Base-by-base conservation (phyloP, 2,113 vertebrate species). In the Leuciscus idus region DNA sequence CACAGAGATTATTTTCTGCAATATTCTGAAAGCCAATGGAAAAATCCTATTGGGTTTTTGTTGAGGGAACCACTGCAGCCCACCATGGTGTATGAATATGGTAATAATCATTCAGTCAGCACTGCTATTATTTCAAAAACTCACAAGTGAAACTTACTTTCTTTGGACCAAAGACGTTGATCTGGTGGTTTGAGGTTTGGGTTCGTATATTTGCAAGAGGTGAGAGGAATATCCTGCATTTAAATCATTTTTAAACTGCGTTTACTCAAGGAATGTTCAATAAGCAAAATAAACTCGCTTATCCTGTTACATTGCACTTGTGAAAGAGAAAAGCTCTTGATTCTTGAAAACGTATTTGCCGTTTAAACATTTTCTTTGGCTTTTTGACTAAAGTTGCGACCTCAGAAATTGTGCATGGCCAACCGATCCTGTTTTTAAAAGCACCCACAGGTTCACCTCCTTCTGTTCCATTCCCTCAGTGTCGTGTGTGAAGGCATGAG, bases 71-170 rank as follows among this genome's bases (percentile, higher is more conserved):
- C 13, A 1, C 66, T 68, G 15, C 15, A 19, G 30, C 30, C 8
- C 6, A 57, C 52, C 52, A 55, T 68, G 13, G 2, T 2, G 1
- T 68, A 68, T 68, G 28, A 68, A 33, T 68, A 68, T 68, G 6
- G 15, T 70, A 70, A 70, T 70, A 70, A 70, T 36, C 0, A 70
- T 19, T 70, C 15, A 70, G 66, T 33, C 36, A 84, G 57, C 5
- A 21, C 33, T 4, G 39, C 43, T 84, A 57, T 84, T 84, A 85
- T 85, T 85, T 77, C 83, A 85, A 19, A 23, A 48, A 28, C 30
- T 61, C 75, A 36, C 68, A 57, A 75, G 83, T 46, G 70, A 76
- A 50, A 50, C 48, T 57, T 57, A 50, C 36, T 84, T 76, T 64
- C n/a, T 84, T 84, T 77, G 57, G 36, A 76, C 72, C n/a, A 50